Evolutionary conservation across 2,113 vertebrate genomes (phyloP).

Genomic region (Malurus alboscapulatus): DNA sequence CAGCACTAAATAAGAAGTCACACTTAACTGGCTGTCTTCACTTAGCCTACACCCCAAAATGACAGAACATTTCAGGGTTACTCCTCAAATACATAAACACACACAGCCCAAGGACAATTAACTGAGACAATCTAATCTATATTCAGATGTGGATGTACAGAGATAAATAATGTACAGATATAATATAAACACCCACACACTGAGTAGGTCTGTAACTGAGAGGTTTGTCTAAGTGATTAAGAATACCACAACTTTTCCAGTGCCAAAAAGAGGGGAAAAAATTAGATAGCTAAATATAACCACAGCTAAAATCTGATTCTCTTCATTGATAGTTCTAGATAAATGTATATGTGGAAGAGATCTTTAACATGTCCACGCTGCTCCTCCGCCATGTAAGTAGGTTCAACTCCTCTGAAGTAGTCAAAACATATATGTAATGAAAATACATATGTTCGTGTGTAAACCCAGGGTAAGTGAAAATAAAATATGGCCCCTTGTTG

Average conservation of each 20-base stretch:
- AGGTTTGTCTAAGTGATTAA: slow-evolving; percentile 41
- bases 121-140: slow-evolving; percentile 9
- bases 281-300: neutral
- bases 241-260: slow-evolving; percentile 1
- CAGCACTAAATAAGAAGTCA: slow-evolving; percentile 15
- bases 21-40: neutral
- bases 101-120: neutral
- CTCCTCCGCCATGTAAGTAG: neutral
- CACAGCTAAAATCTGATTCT: neutral
- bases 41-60: neutral
- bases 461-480: neutral
- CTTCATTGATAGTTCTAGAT: neutral
- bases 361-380: neutral
- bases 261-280: neutral
- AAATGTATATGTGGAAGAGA: neutral
- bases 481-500: neutral
- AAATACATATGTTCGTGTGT: neutral
- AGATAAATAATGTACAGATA: slow-evolving; percentile 34
- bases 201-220: slow-evolving; percentile 34
- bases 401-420: neutral
- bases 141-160: neutral
- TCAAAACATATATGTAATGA: neutral
- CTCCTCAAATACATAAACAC: neutral
- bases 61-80: neutral
- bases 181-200: slow-evolving; percentile 23